These are phyloP conservation scores for Amiota communis DNA, from an alignment of 2,888 invertebrate species.

Conservation along the genomic window DNA sequence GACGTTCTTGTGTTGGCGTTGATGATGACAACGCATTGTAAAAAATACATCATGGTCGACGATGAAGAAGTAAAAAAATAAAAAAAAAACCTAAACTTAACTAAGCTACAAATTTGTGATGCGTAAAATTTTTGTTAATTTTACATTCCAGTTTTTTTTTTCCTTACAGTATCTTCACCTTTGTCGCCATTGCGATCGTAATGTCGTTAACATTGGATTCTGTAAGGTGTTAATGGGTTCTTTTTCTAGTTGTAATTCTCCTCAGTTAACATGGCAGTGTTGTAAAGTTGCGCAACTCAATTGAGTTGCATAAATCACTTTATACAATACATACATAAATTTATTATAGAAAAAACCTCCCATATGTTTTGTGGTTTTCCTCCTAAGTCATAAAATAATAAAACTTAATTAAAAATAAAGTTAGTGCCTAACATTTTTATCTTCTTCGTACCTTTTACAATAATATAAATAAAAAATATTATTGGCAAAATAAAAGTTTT, in stretches of 20 bases:
- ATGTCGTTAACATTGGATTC: neutral
- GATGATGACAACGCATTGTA: neutral
- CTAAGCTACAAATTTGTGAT: conserved; percentile 53
- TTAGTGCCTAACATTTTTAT: no score
- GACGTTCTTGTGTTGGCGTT: no score
- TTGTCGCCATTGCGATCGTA: neutral
- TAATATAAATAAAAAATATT: no score
- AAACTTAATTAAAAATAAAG: no score
- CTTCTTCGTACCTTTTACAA: no score
- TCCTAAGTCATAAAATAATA: no score
- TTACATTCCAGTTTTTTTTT: conserved; percentile 36
- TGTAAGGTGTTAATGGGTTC: conserved; percentile 10
- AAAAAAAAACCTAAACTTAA: conserved; percentile 25
- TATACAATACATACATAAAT: no score
- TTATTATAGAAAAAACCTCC: no score
- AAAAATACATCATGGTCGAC: neutral
- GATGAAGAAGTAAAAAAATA: conserved; percentile 21
- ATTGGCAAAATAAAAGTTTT: no score
- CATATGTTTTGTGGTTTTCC: no score
- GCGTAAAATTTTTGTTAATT: conserved; percentile 64
- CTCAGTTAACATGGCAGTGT: neutral
- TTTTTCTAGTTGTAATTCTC: no score
- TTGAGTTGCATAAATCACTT: conserved; percentile 37
- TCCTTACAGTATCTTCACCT: neutral
- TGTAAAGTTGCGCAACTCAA: conserved; percentile 39